These are phyloP conservation scores for Gobius niger DNA, from an alignment of 2,113 vertebrate genomes.

Conservation along the genomic window DNA sequence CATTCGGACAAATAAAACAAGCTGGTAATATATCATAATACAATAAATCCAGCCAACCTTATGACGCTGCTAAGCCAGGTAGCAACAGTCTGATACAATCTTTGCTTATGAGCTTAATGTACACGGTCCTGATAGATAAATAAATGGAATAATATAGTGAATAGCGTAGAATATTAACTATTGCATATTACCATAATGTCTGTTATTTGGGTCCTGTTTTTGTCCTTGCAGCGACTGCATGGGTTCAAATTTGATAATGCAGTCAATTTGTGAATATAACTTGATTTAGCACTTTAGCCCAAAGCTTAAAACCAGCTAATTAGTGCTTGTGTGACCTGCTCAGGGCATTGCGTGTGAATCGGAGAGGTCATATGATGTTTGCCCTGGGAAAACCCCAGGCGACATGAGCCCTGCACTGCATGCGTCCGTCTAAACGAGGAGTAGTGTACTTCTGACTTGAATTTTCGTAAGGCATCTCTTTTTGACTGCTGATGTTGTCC, in stretches of 20 bases:
- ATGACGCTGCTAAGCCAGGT: not conserved
- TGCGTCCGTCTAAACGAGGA: constrained; percentile 9
- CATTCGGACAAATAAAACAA: constrained; percentile 23
- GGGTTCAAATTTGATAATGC: not conserved
- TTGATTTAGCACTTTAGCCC: constrained; percentile 18
- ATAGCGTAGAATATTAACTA: too few species aligned
- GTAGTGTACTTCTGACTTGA: constrained; percentile 8
- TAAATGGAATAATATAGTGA: too few species aligned
- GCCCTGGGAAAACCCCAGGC: constrained; percentile 38
- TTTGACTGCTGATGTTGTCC: too few species aligned
- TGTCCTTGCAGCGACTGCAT: not conserved
- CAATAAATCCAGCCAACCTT: not conserved
- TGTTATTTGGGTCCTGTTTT: not conserved
- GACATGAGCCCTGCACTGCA: constrained; percentile 11
- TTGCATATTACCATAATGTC: too few species aligned
- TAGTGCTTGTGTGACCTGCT: constrained; percentile 42
- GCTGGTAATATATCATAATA: constrained; percentile 17
- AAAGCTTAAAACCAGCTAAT: constrained; percentile 40
- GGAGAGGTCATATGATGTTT: constrained; percentile 53
- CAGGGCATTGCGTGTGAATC: constrained; percentile 43
- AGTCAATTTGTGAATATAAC: constrained; percentile 6
- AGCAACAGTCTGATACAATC: too few species aligned
- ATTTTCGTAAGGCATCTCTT: constrained; percentile 1
- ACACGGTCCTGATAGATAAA: too few species aligned
- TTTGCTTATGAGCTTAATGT: too few species aligned